Evolutionary conservation across 1,140 invertebrate species (phyloP).

Genomic region (Semibalanus balanoides): DNA sequence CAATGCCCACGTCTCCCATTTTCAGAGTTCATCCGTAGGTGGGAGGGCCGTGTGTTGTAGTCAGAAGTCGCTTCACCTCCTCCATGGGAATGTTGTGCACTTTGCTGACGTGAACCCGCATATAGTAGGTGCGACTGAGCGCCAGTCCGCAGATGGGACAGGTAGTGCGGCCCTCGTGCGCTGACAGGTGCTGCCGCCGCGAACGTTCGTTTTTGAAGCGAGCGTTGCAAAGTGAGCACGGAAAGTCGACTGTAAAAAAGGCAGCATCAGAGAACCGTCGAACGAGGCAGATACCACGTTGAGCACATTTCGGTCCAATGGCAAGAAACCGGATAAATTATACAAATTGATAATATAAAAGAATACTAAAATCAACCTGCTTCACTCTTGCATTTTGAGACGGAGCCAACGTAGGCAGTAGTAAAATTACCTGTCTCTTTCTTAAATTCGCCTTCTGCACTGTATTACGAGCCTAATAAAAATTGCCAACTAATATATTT

Average conservation of each 20-base stretch:
- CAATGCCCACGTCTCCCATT: too few relatives aligned
- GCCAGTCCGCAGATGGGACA: neutral
- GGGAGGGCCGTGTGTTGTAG: neutral
- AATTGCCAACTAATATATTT: too few relatives aligned
- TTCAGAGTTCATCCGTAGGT: neutral
- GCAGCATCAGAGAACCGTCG: neutral
- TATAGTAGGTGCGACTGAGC: neutral
- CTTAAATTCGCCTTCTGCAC: too few relatives aligned
- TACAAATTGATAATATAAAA: neutral
- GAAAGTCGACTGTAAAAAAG: neutral
- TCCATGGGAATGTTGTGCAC: neutral
- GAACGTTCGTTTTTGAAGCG: neutral
- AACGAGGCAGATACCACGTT: neutral
- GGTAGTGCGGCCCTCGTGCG: neutral
- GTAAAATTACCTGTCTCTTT: too few relatives aligned
- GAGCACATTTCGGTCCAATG: neutral
- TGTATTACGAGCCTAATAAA: too few relatives aligned
- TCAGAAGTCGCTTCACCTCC: neutral
- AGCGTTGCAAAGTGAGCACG: neutral
- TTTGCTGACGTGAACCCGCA: neutral
- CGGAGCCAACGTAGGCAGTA: neutral
- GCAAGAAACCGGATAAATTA: neutral
- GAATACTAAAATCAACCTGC: too few relatives aligned
- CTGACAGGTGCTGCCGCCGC: neutral
- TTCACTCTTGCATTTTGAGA: neutral